Evolutionary conservation across 2,797 vertebrate genomes (phyloP).

Genomic region (Peromyscus melanophrys): DNA sequence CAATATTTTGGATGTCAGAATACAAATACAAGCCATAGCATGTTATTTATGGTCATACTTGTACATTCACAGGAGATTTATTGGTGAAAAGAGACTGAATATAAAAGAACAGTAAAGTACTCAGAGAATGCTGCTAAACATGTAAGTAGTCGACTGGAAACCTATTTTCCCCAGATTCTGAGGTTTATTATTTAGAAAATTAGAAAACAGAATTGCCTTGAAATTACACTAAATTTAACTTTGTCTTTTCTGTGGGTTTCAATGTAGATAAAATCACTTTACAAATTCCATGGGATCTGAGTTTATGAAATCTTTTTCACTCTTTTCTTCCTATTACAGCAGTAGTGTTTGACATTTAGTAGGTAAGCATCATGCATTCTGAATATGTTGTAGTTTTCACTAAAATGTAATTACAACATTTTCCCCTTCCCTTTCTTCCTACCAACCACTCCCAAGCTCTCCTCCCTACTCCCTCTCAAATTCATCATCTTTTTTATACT

Average conservation of each 20-base stretch:
- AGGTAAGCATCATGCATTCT: not conserved
- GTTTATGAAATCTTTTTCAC: not conserved
- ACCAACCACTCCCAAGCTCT: not conserved
- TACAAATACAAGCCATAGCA: not conserved
- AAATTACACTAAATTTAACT: not conserved
- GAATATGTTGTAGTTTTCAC: not conserved
- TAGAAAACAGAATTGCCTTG: not conserved
- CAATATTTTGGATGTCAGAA: not conserved
- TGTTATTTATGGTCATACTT: not conserved
- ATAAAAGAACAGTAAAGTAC: not conserved
- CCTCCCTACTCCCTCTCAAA: not conserved
- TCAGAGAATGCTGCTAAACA: not conserved
- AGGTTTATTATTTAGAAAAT: not conserved
- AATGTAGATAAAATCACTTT: not conserved
- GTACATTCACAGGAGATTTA: not conserved
- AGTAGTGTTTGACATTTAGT: too few species aligned
- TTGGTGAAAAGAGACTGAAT: not conserved
- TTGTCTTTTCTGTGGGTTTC: not conserved
- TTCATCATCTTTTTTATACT: not conserved
- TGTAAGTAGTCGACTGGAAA: not conserved
- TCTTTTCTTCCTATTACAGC: not conserved
- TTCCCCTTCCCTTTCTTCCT: not conserved
- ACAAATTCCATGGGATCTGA: not conserved
- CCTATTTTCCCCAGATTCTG: not conserved
- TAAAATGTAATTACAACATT: not conserved